Conservation (phyloP, 2,888 invertebrate species). For the Tillus elongatus region DNA sequence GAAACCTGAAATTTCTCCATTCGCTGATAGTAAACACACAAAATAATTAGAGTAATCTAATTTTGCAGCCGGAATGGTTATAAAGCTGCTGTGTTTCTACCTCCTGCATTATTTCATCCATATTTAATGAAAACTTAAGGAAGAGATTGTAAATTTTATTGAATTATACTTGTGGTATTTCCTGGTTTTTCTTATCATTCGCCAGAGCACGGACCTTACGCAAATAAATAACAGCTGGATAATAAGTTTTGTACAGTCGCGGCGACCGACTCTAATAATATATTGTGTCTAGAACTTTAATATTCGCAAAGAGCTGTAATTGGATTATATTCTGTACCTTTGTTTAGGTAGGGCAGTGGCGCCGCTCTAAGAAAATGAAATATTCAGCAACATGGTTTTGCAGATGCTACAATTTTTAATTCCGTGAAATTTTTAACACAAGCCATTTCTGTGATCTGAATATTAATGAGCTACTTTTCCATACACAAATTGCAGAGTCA, state of each 20-base stretch:
- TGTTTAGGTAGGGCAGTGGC: slow-evolving; percentile 28
- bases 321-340: slow-evolving; percentile 33
- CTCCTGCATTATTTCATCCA: neutral
- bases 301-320: slow-evolving; percentile 31
- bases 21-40: neutral
- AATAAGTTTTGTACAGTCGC: slow-evolving; percentile 15
- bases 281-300: slow-evolving; percentile 30
- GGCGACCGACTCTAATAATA: slow-evolving; percentile 28
- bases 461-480: too few relatives aligned
- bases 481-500: too few relatives aligned
- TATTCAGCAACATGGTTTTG: too few relatives aligned
- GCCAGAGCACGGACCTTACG: neutral
- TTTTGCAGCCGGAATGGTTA: too few relatives aligned
- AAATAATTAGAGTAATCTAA: slow-evolving; percentile 3
- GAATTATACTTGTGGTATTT: neutral
- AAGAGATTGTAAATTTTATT: slow-evolving; percentile 3
- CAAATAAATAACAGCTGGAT: slow-evolving; percentile 19
- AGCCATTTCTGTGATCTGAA: too few relatives aligned
- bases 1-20: neutral
- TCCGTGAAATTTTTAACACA: too few relatives aligned
- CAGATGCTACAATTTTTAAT: too few relatives aligned
- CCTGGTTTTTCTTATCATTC: neutral
- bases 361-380: slow-evolving; percentile 33
- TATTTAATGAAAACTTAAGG: slow-evolving; percentile 1
- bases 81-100: too few relatives aligned